Base-by-base conservation (phyloP, 2,113 vertebrate species). In the Petrocephalus zakoni region DNA sequence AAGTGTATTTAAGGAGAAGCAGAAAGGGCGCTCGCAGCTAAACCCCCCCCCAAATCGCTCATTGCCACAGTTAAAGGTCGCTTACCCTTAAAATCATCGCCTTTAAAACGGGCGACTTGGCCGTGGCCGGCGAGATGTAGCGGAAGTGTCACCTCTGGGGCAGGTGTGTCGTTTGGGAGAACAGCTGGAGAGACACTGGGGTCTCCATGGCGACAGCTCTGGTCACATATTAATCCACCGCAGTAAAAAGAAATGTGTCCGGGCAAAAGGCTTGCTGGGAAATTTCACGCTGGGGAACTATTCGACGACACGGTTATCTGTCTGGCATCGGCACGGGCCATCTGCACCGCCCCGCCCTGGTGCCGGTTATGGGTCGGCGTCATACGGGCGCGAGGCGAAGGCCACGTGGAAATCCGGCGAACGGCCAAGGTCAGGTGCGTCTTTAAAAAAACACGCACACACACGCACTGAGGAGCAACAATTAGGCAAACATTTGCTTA, bases 191-290 rank as follows among this genome's bases (percentile, higher is more conserved):
- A 87, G 90, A 91, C 91, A 90, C 92, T 93, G 92, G 93, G 93
- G 91, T 88, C 94, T 94, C 94, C 93, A 93, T 93, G 93, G 93
- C 92, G 91, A 92, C 94, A 91, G 94, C 93, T 90, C 93, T 91
- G 94, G 94, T 95, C 94, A 94, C 95, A 93, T 95, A 94, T 94
- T 93, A 94, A 93, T 93, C 92, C 89, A 83, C 92, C 90, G 91
- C 93, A 90, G 91, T 93, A 55, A 34, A 93, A 95, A 94, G 17
- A 93, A 93, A 92, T 89, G 90, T 94, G 91, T 92, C 93, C 90
- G 90, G 86, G 90, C 90, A 89, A 94, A 92, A 91, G 29, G 87
- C 88, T 88, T 88, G 88, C 90, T 90, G 87, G 90, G 88, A 55
- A 82, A 88, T 93, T 88, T 92, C 91, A 91, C 93, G 90, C 88